These are phyloP conservation scores for Panurus biarmicus DNA, from an alignment of 2,113 vertebrate genomes.

Conservation along the genomic window DNA sequence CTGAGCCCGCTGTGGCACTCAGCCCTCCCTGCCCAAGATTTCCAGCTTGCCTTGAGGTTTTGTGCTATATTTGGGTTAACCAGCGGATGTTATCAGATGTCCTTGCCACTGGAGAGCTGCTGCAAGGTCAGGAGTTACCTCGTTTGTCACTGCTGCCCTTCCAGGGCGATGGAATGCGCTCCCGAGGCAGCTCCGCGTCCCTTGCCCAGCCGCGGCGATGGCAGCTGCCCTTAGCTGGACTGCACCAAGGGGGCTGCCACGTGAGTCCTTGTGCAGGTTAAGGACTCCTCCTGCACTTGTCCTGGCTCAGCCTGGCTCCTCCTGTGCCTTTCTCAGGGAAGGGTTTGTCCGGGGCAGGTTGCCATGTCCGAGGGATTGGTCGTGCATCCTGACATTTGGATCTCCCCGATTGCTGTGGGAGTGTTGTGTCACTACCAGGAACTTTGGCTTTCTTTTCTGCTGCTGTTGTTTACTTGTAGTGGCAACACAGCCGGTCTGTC, in stretches of 20 bases:
- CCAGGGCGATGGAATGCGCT: rapidly evolving
- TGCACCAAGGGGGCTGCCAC: rapidly evolving
- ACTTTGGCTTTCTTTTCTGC: neutral
- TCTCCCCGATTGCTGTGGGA: neutral
- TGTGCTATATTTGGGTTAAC: neutral
- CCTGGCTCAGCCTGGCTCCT: too few species aligned
- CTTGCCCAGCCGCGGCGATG: neutral
- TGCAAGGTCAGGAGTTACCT: neutral
- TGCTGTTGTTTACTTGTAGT: neutral
- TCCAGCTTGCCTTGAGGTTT: neutral
- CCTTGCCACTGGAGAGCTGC: neutral
- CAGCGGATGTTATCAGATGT: rapidly evolving
- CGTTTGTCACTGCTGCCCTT: neutral
- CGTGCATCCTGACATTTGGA: rapidly evolving
- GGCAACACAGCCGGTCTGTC: neutral
- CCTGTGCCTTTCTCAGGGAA: neutral
- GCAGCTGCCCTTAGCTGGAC: neutral
- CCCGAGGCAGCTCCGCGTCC: rapidly evolving
- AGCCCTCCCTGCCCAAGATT: neutral
- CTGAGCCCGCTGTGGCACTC: neutral
- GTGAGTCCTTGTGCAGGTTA: rapidly evolving
- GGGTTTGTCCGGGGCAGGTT: neutral
- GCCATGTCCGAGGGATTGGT: neutral
- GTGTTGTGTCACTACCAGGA: neutral
- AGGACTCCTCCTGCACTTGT: rapidly evolving